A percentile compares a stretch with the other conserved stretches of the same genome.
Conservation (phyloP, 2,888 invertebrate species). For the Napeogenes sylphis region DNA sequence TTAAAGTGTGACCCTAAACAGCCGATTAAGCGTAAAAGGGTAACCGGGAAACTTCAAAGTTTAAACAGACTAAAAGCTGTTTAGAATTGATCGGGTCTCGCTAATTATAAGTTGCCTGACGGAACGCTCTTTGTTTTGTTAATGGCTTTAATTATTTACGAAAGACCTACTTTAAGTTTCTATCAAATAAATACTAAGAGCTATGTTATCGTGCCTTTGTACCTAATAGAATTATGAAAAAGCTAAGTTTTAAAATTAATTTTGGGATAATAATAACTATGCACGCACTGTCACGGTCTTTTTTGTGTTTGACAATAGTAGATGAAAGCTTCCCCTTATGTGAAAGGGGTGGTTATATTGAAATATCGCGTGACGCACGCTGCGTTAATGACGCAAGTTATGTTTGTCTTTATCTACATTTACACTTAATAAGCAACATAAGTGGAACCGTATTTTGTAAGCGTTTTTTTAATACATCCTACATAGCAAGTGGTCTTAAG, state of each 20-base stretch:
- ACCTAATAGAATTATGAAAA: no score
- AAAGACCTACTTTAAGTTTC: background rate
- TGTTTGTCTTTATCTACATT: conserved; percentile 5
- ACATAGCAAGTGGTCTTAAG: background rate
- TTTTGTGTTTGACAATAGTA: background rate
- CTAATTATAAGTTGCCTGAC: conserved; percentile 25
- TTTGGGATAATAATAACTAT: no score
- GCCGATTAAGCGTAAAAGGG: conserved; percentile 49
- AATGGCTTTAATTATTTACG: conserved; percentile 11
- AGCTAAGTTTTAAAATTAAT: no score
- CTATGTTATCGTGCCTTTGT: background rate
- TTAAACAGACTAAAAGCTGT: conserved; percentile 21
- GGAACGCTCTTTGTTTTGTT: conserved; percentile 20
- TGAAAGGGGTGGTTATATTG: background rate
- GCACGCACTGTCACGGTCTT: no score
- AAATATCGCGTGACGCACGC: background rate
- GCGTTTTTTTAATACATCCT: background rate
- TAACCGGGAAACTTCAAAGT: conserved; percentile 16
- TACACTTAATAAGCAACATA: conserved; percentile 1
- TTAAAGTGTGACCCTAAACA: conserved; percentile 36
- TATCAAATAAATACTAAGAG: background rate
- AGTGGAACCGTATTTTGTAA: background rate
- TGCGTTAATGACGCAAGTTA: conserved; percentile 7
- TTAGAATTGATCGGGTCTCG: conserved; percentile 20
- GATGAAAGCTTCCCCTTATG: background rate